Evolutionary conservation across 2,113 vertebrate genomes (phyloP), one percentile per base, ranked within the genome.

Genomic region (Colius striatus): DNA sequence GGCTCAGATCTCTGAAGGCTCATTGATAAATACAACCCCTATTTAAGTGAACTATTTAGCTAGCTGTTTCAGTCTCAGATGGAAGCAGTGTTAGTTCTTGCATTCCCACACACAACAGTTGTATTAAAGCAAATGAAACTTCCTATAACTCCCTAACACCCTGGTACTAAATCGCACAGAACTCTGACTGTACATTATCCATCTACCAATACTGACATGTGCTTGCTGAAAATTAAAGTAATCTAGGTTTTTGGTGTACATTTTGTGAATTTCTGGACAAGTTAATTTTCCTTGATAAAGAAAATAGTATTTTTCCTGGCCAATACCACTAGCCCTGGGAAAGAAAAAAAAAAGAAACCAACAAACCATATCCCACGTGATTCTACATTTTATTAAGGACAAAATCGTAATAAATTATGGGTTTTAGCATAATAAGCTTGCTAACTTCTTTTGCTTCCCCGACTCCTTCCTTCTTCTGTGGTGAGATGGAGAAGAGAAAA

Each of bases 161-260:
- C 32, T 29, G 6, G 17, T n/a, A 50, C 43, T 86, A 63, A 90
- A 61, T 13, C 50, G 45, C 29, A 43, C 2, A 73, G 30, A 84
- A 67, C 19, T 71, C 18, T 54, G 65, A 51, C 18, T 63, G 17
- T 13, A 41, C 11, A 27, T 38, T 48, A 45, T 38, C 29, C 34
- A 70, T 26, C 0, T 3, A 74, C 60, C 2, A 3, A 27, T 12
- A 38, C 0, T 57, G 70, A 57, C 2, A 1, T 43, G n/a, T 23
- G 9, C 53, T 72, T 63, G 19, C 47, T 55, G 43, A 70, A 79
- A 95, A 55, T 5, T 17, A 63, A 36, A 63, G 25, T 54, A 5
- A 60, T 48, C 6, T 15, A 68, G 15, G 32, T 34, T 73, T 73
- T 38, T 16, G 30, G 38, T 83, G 23, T 50, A 9, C 7, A 26